Percentiles rank a stretch among this genome's conserved stretches.
Conservation (phyloP, 2,888 invertebrate species). For the Cremastinae sp. region DNA sequence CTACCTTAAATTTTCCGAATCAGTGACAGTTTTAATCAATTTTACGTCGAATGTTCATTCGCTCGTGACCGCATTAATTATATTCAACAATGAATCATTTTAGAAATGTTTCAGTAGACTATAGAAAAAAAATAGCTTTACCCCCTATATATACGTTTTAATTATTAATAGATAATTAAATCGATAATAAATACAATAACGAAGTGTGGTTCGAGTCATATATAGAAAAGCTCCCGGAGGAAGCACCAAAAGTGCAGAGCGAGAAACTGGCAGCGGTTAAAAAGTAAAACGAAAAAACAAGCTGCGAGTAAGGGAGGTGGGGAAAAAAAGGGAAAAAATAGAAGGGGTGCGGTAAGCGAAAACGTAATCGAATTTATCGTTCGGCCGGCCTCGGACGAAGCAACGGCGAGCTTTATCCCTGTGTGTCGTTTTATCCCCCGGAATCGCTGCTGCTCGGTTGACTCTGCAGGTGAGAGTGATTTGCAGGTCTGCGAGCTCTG, state of each 20-base stretch:
- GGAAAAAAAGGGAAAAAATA: slow-evolving; percentile 40
- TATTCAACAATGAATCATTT: too few species aligned
- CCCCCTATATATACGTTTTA: too few species aligned
- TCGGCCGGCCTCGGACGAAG: slow-evolving; percentile 41
- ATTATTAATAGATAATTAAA: slow-evolving; percentile 52
- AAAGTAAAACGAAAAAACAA: background rate
- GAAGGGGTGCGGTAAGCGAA: slow-evolving; percentile 60
- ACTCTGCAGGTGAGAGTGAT: slow-evolving; percentile 64
- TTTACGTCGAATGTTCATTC: too few species aligned
- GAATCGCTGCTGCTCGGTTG: slow-evolving; percentile 32
- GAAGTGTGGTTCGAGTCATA: slow-evolving; percentile 53
- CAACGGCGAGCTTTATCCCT: slow-evolving; percentile 40
- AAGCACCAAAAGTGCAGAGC: background rate
- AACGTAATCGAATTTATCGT: slow-evolving; percentile 63
- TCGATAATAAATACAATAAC: slow-evolving; percentile 60
- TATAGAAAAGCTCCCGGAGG: slow-evolving; percentile 44
- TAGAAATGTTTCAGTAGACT: too few species aligned
- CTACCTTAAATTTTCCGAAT: too few species aligned
- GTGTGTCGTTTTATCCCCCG: slow-evolving; percentile 27
- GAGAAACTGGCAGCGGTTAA: slow-evolving; percentile 6
- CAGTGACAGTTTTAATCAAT: too few species aligned
- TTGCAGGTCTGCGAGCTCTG: slow-evolving; percentile 64
- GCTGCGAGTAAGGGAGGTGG: slow-evolving; percentile 32
- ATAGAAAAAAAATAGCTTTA: too few species aligned
- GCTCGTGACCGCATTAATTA: too few species aligned